Evolutionary conservation across 2,888 invertebrate genomes (phyloP).

Genomic region (Trachelus stipa): DNA sequence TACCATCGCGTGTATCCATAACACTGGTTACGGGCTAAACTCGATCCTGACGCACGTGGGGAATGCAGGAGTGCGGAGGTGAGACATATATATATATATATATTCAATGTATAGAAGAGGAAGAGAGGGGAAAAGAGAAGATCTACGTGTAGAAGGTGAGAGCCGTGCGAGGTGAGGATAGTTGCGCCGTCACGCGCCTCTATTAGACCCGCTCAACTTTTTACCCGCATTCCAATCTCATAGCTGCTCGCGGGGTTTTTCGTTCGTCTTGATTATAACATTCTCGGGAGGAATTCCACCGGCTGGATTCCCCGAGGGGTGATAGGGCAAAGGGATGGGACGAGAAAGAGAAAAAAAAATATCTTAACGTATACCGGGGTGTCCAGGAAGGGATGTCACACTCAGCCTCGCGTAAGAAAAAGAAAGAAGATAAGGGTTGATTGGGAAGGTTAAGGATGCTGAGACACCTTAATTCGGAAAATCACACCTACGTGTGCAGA

Average conservation of each 20-base stretch:
- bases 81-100: neutral
- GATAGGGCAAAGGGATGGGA: neutral
- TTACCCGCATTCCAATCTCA: conserved; percentile 41
- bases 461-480: neutral
- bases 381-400: neutral
- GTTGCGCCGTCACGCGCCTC: conserved; percentile 52
- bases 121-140: neutral
- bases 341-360: conserved; percentile 9
- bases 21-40: neutral
- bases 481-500: neutral
- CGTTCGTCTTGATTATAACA: conserved; percentile 26
- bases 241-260: conserved; percentile 20
- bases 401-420: neutral
- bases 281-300: conserved; percentile 22
- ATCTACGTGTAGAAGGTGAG: conserved; percentile 21
- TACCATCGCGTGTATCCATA: neutral
- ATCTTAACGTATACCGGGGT: neutral
- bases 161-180: conserved; percentile 28
- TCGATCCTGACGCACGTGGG: neutral
- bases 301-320: conserved; percentile 6
- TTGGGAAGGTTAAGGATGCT: neutral
- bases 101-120: neutral
- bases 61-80: neutral
- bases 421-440: neutral
- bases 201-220: conserved; percentile 49